Conservation (phyloP, 2,113 vertebrate species). For the Cisticola juncidis region DNA sequence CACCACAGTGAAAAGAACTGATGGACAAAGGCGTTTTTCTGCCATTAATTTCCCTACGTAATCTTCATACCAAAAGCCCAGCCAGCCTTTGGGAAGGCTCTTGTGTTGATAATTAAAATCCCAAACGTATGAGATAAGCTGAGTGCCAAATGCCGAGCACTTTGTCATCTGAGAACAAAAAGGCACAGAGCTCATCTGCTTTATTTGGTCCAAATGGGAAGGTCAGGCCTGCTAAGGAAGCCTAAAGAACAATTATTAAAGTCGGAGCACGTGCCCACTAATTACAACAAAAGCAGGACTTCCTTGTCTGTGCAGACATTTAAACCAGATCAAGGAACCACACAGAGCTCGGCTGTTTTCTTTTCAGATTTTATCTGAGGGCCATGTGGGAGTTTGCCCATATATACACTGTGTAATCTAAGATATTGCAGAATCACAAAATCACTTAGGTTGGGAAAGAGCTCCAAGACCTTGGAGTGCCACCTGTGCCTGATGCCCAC, state of each 20-base stretch:
- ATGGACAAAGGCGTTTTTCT: neutral
- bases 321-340: neutral
- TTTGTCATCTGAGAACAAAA: neutral
- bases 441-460: neutral
- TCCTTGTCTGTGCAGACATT: neutral
- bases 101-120: constrained; percentile 25
- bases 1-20: neutral
- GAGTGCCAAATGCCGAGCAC: neutral
- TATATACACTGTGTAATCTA: neutral
- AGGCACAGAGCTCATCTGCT: neutral
- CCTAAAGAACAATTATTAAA: neutral
- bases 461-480: neutral
- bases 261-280: neutral
- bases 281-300: neutral
- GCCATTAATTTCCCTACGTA: neutral
- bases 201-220: neutral
- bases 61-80: neutral
- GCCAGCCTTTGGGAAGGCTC: neutral
- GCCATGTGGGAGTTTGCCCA: neutral
- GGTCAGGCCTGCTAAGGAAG: neutral
- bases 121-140: neutral
- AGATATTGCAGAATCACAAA: neutral
- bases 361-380: neutral
- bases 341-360: neutral
- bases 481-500: neutral